Conservation (phyloP, 2,888 invertebrate species). For the Schizaphis graminum region DNA sequence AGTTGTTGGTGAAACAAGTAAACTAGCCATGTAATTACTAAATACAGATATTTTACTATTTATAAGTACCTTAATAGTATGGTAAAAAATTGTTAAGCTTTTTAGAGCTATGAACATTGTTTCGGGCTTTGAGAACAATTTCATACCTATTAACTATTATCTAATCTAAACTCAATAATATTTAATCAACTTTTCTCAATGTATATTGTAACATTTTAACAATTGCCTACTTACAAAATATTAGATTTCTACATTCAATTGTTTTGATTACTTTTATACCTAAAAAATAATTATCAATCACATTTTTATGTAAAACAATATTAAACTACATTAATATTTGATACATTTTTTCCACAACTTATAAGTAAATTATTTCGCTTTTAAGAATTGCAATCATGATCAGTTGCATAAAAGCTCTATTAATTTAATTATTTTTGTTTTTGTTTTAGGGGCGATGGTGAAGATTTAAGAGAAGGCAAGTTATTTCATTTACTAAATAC, state of each 20-base stretch:
- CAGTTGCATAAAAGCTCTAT: not conserved
- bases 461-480: conserved; percentile 30
- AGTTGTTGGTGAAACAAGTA: conserved; percentile 38
- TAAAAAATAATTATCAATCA: no score
- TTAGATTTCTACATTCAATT: not conserved
- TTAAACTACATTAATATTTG: not conserved
- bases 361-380: not conserved
- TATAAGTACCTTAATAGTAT: not conserved
- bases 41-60: not conserved
- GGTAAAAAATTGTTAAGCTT: not conserved
- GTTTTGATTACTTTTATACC: not conserved
- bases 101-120: not conserved
- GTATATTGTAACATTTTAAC: not conserved
- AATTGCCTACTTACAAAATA: not conserved
- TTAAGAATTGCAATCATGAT: not conserved
- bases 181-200: not conserved
- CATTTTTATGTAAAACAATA: not conserved
- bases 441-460: conserved; percentile 2
- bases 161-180: not conserved
- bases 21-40: conserved; percentile 38
- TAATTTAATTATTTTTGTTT: not conserved
- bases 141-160: not conserved
- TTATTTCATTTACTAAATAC: not conserved
- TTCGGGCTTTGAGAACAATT: not conserved
- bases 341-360: not conserved